Evolutionary conservation across 2,113 vertebrate genomes (phyloP), one percentile per base, ranked within the genome.

Genomic region (Euleptes europaea): DNA sequence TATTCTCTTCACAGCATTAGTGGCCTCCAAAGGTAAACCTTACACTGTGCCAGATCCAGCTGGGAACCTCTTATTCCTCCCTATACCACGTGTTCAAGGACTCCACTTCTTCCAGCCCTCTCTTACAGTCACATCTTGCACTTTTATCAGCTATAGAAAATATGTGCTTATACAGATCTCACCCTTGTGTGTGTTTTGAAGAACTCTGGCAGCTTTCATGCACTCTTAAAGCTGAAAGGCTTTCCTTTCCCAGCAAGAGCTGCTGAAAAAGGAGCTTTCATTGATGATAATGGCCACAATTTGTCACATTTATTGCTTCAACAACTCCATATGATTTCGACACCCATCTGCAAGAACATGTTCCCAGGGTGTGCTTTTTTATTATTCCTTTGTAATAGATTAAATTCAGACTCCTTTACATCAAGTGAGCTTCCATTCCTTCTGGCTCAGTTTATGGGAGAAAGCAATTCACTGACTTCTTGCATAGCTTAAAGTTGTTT

Each of bases 181-280:
- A 0, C 78, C 73, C 5, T 70, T 71, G 38, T 14, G 15, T 40
- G 76, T 1, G 0, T 66, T 85, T 89, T 33, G 69, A 90, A 81
- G 2, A 89, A 47, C 28, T 28, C 17, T 80, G n/a, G 10, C 78
- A 92, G n/a, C n/a, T 90, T 63, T 10, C 86, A 86, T 26, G 9
- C 33, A 1, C 1, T 78, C 84, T 93, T 81, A 78, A 92, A 91
- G 76, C 26, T 71, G 75, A 86, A 79, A 72, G 14, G n/a, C 86
- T 69, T 88, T 90, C 85, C 86, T 40, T 86, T 77, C 23, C 80
- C 73, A 88, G 75, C 21, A 28, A 73, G 31, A 89, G 88, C 78
- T 92, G 38, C 69, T 92, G 81, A 92, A 92, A 57, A 89, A 93
- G 54, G 5, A 92, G 49, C n/a, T 57, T 90, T 93, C 85, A 77